Evolutionary conservation across 2,797 vertebrate genomes (phyloP).

Genomic region (Oryzias sinensis): DNA sequence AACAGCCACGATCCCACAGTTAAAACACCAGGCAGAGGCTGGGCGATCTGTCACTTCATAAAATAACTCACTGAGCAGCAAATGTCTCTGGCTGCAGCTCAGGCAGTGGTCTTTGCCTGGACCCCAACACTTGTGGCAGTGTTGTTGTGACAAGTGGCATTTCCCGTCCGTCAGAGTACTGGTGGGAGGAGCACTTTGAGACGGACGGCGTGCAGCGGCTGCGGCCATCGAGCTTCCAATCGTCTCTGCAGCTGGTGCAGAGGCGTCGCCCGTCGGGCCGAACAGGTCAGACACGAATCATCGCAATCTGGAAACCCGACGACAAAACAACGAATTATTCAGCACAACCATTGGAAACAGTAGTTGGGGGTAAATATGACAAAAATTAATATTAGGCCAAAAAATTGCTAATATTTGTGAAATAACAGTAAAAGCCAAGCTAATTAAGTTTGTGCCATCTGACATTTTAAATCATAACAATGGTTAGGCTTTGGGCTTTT

Average conservation of each 20-base stretch:
- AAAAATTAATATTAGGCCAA: too few species aligned
- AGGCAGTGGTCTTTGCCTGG: conserved; percentile 80
- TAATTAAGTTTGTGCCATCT: too few species aligned
- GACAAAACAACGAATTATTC: neutral
- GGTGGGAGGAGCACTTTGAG: conserved; percentile 62
- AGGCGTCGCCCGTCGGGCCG: conserved; percentile 68
- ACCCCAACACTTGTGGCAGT: conserved; percentile 84
- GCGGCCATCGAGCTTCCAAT: conserved; percentile 47
- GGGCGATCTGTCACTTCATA: neutral
- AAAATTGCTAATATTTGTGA: too few species aligned
- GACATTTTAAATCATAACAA: too few species aligned
- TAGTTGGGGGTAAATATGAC: too few species aligned
- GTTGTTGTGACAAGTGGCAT: conserved; percentile 86
- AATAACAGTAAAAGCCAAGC: too few species aligned
- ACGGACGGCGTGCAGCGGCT: conserved; percentile 67
- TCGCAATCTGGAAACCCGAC: conserved; percentile 79
- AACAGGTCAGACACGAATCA: conserved; percentile 82
- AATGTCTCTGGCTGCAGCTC: conserved; percentile 76
- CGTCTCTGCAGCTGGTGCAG: conserved; percentile 82
- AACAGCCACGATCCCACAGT: conserved; percentile 22
- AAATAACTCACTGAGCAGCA: conserved; percentile 86
- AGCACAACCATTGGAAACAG: neutral
- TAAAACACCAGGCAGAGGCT: conserved; percentile 16
- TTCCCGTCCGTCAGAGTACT: conserved; percentile 74
- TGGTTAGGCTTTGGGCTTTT: too few species aligned